Evolutionary conservation across 1,140 invertebrate genomes (phyloP), one percentile per base, ranked within the genome.

Genomic region (Zaprionus lachaisei): DNA sequence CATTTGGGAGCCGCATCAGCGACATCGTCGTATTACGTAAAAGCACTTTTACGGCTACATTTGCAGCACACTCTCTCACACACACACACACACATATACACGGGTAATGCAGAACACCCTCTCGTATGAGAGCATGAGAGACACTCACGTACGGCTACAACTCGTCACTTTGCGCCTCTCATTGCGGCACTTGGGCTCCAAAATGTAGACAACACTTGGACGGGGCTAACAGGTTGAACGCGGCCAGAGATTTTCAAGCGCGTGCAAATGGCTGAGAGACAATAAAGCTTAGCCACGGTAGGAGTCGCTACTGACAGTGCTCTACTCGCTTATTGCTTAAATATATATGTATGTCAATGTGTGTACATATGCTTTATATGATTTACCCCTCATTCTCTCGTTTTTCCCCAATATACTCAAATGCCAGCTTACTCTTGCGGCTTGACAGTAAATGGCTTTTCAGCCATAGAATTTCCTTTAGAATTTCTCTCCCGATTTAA

Each of bases 21-120:
- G 64, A 80, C 69, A 75, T 54, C 70, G 81, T 81, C 83, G 77
- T 80, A 87, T 87, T 87, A 87, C 83, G 80, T 83, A 87, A 87
- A 87, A 87, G 84, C 84, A 81, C 84, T 89, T 87, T 87, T 87
- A 87, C 81, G 83, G 77, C 80, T 72, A 89, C 83, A 86, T 83
- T 87, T 77, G 63, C 34, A 49, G 31, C 47, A 44, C 51, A 24
- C 54, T 47, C 62, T 26, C 62, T 17, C 31, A 7, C 66, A 68
- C 56, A 55, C 47, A 67, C 47, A 34, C 9, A 41, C 64, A 65
- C 49, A 68, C 80, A 67, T 54, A 49, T 55, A 57, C 26, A 47
- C 47, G 28, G 7, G 28, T 31, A 83, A 44, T 61, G 58, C 61
- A n/a, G 47, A 47, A 44, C 56, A 31, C n/a, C 58, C 41, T 14